Base-by-base conservation (phyloP, 53 echinoderm and acorn worm species). In the Holothuria leucospilota region DNA sequence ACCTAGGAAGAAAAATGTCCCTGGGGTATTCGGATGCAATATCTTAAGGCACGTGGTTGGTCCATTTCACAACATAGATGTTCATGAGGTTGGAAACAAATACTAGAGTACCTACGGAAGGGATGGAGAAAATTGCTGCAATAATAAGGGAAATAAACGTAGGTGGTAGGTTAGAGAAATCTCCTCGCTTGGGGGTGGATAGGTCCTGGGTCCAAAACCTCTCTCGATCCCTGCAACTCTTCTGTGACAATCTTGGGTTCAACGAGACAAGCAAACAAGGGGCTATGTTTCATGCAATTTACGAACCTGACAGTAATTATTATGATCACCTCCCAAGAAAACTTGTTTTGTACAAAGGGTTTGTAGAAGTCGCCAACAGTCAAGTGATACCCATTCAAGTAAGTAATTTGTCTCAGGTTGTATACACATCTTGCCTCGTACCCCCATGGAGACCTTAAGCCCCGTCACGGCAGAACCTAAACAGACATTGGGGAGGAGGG, bases 11-110 rank as follows among this genome's bases (percentile, higher is more conserved):
- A 51, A 29, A 39, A 1, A 61, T 26, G 90, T 90, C 0, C 92
- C 88, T 42, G 90, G 88, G 21, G 86, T 90, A 13, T 86, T 92
- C n/a, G n/a, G n/a, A n/a, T n/a, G n/a, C n/a, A n/a, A n/a, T n/a
- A n/a, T n/a, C n/a, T n/a, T n/a, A n/a, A 24, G 95, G 95, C 40
- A 5, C 7, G 7, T 4, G 40, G 4, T 5, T 40, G 40, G 40
- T 40, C 4, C 40, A 4, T 40, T 40, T 7, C 4, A 40, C 7
- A 7, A 40, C 40, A 40, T 7, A 7, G 7, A 40, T 40, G 40
- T 40, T 7, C 7, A 40, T 40, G 40, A 7, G 40, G 40, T n/a
- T 5, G 40, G 40, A 7, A 40, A 40, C 7, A 40, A 40, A 7
- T 7, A 40, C 40, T 40, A 4, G 40, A 7, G 40, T 40, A 5